Evolutionary conservation across 2,113 vertebrate genomes (phyloP).

Genomic region (Lepidothrix coronata): DNA sequence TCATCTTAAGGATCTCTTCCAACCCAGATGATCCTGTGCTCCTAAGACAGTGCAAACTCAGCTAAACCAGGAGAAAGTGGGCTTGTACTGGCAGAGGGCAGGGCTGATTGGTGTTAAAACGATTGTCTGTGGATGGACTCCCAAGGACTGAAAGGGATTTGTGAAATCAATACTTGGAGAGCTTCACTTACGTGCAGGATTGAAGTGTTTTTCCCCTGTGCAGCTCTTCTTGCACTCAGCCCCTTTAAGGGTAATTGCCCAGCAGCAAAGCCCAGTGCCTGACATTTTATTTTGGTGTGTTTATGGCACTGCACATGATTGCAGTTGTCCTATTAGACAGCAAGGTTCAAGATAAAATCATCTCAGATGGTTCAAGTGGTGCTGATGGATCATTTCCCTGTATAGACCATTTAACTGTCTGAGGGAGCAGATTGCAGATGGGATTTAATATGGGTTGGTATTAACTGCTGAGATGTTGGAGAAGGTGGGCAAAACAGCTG

Average conservation of each 20-base stretch:
- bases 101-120: not conserved
- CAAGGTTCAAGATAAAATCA: not conserved
- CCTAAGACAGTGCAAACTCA: too few species aligned
- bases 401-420: not conserved
- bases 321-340: not conserved
- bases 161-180: fast-evolving
- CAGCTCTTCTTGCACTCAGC: not conserved
- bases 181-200: not conserved
- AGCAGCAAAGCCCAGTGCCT: not conserved
- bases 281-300: not conserved
- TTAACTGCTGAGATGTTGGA: not conserved
- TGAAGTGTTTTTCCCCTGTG: fast-evolving
- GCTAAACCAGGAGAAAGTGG: not conserved
- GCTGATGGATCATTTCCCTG: not conserved
- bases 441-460: not conserved
- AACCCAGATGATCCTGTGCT: not conserved
- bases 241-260: not conserved
- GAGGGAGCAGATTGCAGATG: not conserved
- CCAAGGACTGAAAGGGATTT: not conserved
- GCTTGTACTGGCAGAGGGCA: fast-evolving
- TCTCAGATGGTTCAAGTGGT: not conserved
- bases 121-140: not conserved
- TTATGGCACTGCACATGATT: not conserved
- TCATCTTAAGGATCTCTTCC: not conserved
- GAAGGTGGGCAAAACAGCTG: not conserved